A percentile compares a stretch with the other conserved stretches of the same genome.
Evolutionary conservation across 2,888 invertebrate species (phyloP).

Genomic region (Adela reaumurella): DNA sequence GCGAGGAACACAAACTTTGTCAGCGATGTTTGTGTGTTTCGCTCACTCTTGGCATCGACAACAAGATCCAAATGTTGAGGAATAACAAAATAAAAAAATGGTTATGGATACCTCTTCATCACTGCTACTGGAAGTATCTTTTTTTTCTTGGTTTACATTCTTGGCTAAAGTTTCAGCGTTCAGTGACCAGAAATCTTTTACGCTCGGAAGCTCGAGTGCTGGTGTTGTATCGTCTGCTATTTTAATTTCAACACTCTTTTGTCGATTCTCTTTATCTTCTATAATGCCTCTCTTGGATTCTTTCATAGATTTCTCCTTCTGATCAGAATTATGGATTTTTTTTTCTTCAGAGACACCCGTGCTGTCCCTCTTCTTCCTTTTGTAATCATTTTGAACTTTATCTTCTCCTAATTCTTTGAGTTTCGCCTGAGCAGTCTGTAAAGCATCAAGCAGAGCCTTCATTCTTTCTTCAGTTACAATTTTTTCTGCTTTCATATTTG

Average conservation of each 20-base stretch:
- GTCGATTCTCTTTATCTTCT: constrained; percentile 6
- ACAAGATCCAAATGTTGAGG: too few species aligned
- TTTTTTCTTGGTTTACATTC: constrained; percentile 14
- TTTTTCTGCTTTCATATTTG: constrained; percentile 35
- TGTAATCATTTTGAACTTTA: constrained; percentile 13
- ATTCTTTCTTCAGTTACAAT: constrained; percentile 23
- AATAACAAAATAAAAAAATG: too few species aligned
- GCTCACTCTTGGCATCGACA: too few species aligned
- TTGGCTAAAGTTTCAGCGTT: constrained; percentile 14
- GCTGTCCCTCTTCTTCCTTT: constrained; percentile 12
- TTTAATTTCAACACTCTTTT: constrained; percentile 13
- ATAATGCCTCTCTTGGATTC: constrained; percentile 13
- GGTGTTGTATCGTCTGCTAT: constrained; percentile 19
- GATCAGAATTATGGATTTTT: background rate
- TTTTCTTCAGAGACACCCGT: too few species aligned
- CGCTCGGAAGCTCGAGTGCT: constrained; percentile 32
- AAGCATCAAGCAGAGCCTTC: constrained; percentile 22
- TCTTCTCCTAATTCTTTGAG: constrained; percentile 18
- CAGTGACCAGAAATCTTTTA: constrained; percentile 35
- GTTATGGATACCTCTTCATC: constrained; percentile 31
- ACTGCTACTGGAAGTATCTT: constrained; percentile 35
- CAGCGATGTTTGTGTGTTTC: too few species aligned
- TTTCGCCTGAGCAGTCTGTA: constrained; percentile 22
- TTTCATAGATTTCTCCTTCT: constrained; percentile 10
- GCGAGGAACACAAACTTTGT: too few species aligned